A percentile compares a stretch with the other conserved stretches of the same genome.
Conservation (phyloP, 2,113 vertebrate species). For the Damaliscus lunatus region DNA sequence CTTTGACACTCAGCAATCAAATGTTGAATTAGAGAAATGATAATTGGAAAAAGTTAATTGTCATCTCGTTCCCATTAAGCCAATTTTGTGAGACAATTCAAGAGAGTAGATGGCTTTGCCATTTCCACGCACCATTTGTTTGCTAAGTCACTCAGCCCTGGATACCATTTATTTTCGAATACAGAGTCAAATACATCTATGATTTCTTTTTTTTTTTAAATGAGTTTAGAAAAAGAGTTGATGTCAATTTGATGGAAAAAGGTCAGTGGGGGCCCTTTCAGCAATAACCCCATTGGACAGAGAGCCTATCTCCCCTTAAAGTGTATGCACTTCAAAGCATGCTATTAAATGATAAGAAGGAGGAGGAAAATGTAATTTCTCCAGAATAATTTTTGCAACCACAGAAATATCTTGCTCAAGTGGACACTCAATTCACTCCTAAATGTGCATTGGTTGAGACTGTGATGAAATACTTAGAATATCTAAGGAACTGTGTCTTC, state of each 20-base stretch:
- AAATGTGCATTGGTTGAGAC: neutral
- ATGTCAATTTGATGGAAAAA: slow-evolving; percentile 26
- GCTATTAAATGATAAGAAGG: slow-evolving; percentile 72
- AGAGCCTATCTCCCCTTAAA: neutral
- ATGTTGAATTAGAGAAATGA: slow-evolving; percentile 39
- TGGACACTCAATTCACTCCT: slow-evolving; percentile 22
- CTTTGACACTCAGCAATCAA: slow-evolving; percentile 15
- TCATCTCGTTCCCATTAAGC: slow-evolving; percentile 52
- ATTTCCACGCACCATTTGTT: slow-evolving; percentile 42
- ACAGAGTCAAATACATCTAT: slow-evolving; percentile 29
- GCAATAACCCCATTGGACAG: slow-evolving; percentile 16
- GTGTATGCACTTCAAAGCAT: slow-evolving; percentile 36
- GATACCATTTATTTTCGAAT: slow-evolving; percentile 56
- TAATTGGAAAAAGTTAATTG: slow-evolving; percentile 64
- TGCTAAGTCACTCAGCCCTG: slow-evolving; percentile 29
- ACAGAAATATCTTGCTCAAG: slow-evolving; percentile 42
- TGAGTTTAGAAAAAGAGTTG: neutral
- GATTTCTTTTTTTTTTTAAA: neutral
- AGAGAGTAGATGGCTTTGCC: neutral
- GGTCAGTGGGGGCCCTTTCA: neutral
- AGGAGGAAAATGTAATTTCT: slow-evolving; percentile 64
- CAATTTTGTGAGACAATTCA: slow-evolving; percentile 56
- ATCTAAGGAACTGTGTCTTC: slow-evolving; percentile 33
- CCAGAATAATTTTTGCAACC: slow-evolving; percentile 64
- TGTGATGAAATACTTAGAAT: slow-evolving; percentile 57